These are phyloP conservation scores for Eupsilia transversa DNA, from an alignment of 2,888 invertebrate species.

Conservation along the genomic window DNA sequence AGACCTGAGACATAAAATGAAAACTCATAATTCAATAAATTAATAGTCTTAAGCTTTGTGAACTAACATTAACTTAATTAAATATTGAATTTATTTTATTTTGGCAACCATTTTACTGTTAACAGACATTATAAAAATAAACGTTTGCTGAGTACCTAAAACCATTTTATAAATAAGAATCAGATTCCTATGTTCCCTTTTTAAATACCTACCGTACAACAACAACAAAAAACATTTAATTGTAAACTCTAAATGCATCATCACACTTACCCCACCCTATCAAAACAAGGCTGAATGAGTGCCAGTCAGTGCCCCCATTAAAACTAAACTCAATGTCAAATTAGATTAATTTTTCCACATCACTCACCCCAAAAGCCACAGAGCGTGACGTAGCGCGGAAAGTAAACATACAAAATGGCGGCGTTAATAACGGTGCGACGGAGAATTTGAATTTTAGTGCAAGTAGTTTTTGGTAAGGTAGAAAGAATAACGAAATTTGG, in stretches of 20 bases:
- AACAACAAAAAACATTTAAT: slow-evolving; percentile 38
- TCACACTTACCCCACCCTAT: slow-evolving; percentile 65
- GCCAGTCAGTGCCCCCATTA: slow-evolving; percentile 69
- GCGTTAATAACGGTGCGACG: slow-evolving; percentile 62
- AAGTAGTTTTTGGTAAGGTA: slow-evolving; percentile 11
- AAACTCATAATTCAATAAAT: too few species aligned
- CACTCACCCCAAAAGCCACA: slow-evolving; percentile 72
- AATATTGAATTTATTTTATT: background rate
- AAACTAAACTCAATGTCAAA: slow-evolving; percentile 80
- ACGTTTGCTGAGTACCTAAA: background rate
- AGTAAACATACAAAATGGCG: slow-evolving; percentile 86
- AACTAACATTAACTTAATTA: background rate
- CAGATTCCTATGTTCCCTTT: background rate
- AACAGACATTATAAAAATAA: background rate
- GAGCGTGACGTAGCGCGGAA: slow-evolving; percentile 79
- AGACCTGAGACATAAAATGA: background rate
- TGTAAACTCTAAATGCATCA: slow-evolving; percentile 52
- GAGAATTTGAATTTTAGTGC: slow-evolving; percentile 45
- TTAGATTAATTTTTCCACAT: slow-evolving; percentile 82
- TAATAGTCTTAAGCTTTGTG: background rate
- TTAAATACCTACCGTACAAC: background rate
- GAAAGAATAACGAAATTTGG: background rate
- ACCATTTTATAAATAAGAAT: background rate
- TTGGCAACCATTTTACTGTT: background rate
- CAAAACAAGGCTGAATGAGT: slow-evolving; percentile 59